A percentile compares a stretch with the other conserved stretches of the same genome.
phyloP scores from a whole-genome alignment of 1,140 invertebrate genomes.

The Metopolophium dirhodum region DNA sequence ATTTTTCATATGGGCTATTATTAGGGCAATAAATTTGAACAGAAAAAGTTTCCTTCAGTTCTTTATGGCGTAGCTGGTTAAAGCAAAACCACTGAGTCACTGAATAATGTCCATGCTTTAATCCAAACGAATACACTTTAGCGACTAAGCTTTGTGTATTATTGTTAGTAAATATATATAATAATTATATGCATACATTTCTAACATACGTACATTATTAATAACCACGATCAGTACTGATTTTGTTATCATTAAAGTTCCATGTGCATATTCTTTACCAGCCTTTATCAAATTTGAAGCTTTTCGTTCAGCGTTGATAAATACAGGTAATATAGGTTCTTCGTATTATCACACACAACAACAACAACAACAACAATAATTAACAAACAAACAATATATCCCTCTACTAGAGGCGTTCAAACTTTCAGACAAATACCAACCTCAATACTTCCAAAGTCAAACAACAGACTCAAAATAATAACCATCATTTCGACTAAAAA shows the following conservation, averaged over 20 bases:
- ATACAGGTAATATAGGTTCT: background rate
- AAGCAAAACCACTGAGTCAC: background rate
- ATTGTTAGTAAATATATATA: background rate
- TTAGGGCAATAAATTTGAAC: too few relatives aligned
- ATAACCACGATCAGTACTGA: background rate
- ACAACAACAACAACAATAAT: background rate
- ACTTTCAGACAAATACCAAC: background rate
- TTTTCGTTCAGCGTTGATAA: background rate
- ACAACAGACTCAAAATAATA: conserved; percentile 15
- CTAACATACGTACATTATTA: background rate
- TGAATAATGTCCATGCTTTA: background rate
- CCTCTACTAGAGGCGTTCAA: background rate
- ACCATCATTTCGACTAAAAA: background rate
- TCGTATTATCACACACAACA: background rate
- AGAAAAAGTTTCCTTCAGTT: too few relatives aligned
- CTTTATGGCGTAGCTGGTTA: background rate
- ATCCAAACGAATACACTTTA: background rate
- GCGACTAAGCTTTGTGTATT: background rate
- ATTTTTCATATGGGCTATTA: too few relatives aligned
- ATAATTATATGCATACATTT: background rate
- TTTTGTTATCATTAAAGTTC: background rate
- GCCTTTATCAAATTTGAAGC: background rate
- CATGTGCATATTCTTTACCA: background rate
- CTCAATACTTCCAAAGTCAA: background rate
- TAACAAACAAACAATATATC: background rate